phyloP scores from a whole-genome alignment of 2,888 invertebrate species.

The Capitulum mitella region DNA sequence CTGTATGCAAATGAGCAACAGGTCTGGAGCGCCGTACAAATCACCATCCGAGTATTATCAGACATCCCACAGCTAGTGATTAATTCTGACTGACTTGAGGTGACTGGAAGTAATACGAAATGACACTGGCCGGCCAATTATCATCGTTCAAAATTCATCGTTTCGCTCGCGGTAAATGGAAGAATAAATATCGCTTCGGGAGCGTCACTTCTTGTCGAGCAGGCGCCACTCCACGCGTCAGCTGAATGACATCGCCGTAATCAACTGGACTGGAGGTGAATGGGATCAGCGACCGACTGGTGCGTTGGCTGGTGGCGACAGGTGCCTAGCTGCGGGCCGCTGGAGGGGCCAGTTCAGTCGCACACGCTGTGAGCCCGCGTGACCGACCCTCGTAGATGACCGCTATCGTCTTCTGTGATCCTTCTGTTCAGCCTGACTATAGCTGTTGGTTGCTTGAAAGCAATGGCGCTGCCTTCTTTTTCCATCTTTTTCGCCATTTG shows the following conservation, averaged over 20 bases:
- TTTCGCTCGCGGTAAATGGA: neutral
- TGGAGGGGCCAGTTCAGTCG: too few species aligned
- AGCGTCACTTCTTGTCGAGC: neutral
- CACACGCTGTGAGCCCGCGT: too few species aligned
- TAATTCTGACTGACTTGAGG: conserved; percentile 13
- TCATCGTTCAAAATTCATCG: conserved; percentile 19
- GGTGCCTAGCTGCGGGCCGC: too few species aligned
- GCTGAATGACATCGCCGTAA: neutral
- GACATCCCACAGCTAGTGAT: neutral
- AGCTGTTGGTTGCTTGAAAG: too few species aligned
- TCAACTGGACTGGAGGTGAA: neutral
- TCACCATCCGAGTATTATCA: neutral
- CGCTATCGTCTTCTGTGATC: too few species aligned
- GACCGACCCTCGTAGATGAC: too few species aligned
- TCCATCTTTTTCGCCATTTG: too few species aligned
- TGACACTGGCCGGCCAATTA: conserved; percentile 3
- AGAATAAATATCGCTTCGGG: neutral
- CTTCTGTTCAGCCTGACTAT: too few species aligned
- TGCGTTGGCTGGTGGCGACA: too few species aligned
- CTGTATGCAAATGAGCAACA: neutral
- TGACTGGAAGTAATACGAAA: conserved; percentile 20
- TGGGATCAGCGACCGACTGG: too few species aligned
- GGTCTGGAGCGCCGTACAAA: neutral
- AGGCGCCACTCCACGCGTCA: neutral
- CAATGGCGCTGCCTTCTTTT: too few species aligned